Conservation (phyloP, 2,888 invertebrate species). For the Stratiomys singularior region DNA sequence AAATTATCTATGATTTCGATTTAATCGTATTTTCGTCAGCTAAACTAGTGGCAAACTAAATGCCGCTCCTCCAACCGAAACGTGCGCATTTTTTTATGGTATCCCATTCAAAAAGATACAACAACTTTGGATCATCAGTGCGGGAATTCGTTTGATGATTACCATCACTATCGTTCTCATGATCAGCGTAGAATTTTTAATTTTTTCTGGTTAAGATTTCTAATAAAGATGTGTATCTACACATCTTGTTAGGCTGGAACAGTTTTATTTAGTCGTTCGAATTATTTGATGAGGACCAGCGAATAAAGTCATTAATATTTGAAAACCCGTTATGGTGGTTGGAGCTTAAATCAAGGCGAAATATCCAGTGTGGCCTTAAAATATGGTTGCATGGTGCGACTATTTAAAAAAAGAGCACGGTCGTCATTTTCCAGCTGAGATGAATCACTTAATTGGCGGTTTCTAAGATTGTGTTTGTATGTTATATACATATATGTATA, state of each 20-base stretch:
- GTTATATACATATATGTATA: background rate
- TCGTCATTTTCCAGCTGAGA: background rate
- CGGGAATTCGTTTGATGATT: conserved; percentile 31
- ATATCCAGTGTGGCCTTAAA: background rate
- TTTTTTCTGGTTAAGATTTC: background rate
- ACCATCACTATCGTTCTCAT: background rate
- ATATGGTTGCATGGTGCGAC: background rate
- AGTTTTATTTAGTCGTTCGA: background rate
- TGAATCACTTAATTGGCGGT: conserved; percentile 23
- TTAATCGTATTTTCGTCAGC: background rate
- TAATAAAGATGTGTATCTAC: conserved; percentile 27
- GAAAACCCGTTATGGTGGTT: conserved; percentile 29
- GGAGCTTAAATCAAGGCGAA: conserved; percentile 37
- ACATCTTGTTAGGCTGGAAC: conserved; percentile 8
- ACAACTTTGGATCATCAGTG: background rate
- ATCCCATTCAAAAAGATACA: background rate
- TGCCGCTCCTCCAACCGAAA: too few relatives aligned
- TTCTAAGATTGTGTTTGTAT: background rate
- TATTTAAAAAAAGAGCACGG: background rate
- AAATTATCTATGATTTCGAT: background rate
- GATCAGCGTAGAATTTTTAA: too few relatives aligned
- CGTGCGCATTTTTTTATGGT: too few relatives aligned
- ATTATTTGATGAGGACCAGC: background rate
- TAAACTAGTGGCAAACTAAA: background rate
- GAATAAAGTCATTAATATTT: conserved; percentile 34